These are phyloP conservation scores for Philhelius pedissequus DNA, from an alignment of 2,888 invertebrate genomes.

Conservation along the genomic window DNA sequence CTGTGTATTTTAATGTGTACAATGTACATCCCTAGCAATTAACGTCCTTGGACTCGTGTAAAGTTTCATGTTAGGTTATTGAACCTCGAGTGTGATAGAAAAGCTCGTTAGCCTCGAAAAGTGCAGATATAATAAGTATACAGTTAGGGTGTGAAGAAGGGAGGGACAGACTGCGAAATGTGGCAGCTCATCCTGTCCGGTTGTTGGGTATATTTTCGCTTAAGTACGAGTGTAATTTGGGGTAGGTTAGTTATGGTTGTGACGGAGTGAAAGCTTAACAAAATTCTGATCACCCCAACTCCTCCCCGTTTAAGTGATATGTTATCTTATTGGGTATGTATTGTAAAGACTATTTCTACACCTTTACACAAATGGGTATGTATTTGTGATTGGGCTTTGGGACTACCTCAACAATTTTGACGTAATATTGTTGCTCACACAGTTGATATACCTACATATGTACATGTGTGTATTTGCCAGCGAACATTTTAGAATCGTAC, in stretches of 20 bases:
- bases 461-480: background rate
- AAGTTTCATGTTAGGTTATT: conserved; percentile 71
- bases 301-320: background rate
- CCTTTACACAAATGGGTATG: background rate
- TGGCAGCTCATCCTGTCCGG: conserved; percentile 26
- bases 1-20: background rate
- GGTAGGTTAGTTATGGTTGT: conserved; percentile 43
- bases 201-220: conserved; percentile 29
- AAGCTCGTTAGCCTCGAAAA: conserved; percentile 66
- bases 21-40: conserved; percentile 56
- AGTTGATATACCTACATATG: background rate
- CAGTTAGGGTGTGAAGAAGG: background rate
- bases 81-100: conserved; percentile 71
- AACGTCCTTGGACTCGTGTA: conserved; percentile 74
- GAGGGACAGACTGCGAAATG: background rate
- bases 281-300: background rate
- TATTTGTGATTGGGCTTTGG: conserved; percentile 7
- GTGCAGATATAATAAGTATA: conserved; percentile 52
- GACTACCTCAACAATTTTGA: conserved; percentile 51
- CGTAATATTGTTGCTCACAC: background rate
- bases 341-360: conserved; percentile 3
- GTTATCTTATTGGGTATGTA: conserved; percentile 14
- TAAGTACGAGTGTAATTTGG: background rate
- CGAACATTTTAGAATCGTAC: background rate
- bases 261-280: conserved; percentile 37